These are phyloP conservation scores for Sympetrum striolatum DNA, from an alignment of 2,888 invertebrate species.

Conservation along the genomic window DNA sequence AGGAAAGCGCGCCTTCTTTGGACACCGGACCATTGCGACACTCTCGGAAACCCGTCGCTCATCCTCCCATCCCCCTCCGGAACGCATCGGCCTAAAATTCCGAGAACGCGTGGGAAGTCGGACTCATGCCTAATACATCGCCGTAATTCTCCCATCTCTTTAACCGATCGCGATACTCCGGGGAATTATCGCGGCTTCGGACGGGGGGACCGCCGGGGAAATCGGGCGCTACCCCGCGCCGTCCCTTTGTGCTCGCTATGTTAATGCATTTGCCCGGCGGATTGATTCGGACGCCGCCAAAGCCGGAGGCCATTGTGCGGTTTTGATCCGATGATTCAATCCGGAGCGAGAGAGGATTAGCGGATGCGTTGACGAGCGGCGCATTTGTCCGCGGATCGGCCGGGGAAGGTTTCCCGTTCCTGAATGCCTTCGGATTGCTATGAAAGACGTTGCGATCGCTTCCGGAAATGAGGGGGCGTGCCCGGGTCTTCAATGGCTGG, in stretches of 20 bases:
- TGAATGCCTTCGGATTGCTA: no score
- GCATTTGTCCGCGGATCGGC: no score
- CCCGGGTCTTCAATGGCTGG: no score
- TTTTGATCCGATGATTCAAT: neutral
- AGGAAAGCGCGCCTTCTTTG: constrained; percentile 25
- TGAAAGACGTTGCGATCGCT: no score
- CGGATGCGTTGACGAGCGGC: neutral
- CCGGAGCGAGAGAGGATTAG: neutral
- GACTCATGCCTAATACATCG: neutral
- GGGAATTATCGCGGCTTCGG: neutral
- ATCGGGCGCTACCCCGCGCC: neutral
- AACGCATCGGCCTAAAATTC: neutral
- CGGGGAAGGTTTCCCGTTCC: no score
- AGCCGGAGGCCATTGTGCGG: neutral
- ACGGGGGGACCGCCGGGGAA: neutral
- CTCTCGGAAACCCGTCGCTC: neutral
- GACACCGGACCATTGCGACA: neutral
- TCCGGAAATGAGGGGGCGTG: no score
- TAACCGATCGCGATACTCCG: neutral
- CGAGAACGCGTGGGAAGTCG: neutral
- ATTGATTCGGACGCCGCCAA: neutral
- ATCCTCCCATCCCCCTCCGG: neutral
- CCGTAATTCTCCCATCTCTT: neutral
- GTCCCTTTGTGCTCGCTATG: neutral
- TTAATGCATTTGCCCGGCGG: neutral